A percentile compares a stretch with the other conserved stretches of the same genome.
phyloP scores from a whole-genome alignment of 2,888 invertebrate genomes.

The Callinectes sapidus region DNA sequence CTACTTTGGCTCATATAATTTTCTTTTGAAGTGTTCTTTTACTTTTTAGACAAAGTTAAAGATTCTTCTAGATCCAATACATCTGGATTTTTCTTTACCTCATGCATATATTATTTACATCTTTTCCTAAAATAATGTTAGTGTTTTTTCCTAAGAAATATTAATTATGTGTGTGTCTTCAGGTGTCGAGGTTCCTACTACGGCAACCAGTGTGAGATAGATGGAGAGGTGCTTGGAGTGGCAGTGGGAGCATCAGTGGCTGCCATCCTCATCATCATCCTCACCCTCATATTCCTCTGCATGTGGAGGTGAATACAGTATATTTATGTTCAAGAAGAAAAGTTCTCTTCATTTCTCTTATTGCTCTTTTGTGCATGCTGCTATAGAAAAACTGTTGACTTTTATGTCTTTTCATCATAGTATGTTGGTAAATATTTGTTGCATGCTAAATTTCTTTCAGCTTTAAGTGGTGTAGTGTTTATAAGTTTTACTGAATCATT shows the following conservation, averaged over 20 bases:
- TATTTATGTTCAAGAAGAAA: not conserved
- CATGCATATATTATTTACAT: too few relatives aligned
- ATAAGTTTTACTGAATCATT: not conserved
- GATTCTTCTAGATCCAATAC: too few relatives aligned
- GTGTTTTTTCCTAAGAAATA: not conserved
- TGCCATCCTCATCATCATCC: slow-evolving; percentile 90
- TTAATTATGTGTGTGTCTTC: slow-evolving; percentile 48
- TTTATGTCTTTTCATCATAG: too few relatives aligned
- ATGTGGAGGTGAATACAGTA: slow-evolving; percentile 86
- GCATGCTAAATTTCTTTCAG: too few relatives aligned
- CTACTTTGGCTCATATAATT: too few relatives aligned
- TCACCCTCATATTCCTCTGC: slow-evolving; percentile 89
- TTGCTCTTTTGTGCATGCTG: too few relatives aligned
- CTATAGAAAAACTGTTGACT: too few relatives aligned
- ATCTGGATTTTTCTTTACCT: too few relatives aligned
- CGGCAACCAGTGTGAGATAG: slow-evolving; percentile 91
- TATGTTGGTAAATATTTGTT: too few relatives aligned
- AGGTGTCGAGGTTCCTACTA: slow-evolving; percentile 92
- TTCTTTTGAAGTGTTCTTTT: too few relatives aligned
- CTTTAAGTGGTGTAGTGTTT: not conserved
- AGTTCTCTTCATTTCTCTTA: not conserved
- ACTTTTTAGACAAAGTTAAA: too few relatives aligned
- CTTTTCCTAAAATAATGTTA: not conserved
- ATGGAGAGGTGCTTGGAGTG: slow-evolving; percentile 93
- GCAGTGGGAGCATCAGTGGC: slow-evolving; percentile 93